Base-by-base conservation (phyloP, 2,113 vertebrate species). In the Oryzias celebensis region DNA sequence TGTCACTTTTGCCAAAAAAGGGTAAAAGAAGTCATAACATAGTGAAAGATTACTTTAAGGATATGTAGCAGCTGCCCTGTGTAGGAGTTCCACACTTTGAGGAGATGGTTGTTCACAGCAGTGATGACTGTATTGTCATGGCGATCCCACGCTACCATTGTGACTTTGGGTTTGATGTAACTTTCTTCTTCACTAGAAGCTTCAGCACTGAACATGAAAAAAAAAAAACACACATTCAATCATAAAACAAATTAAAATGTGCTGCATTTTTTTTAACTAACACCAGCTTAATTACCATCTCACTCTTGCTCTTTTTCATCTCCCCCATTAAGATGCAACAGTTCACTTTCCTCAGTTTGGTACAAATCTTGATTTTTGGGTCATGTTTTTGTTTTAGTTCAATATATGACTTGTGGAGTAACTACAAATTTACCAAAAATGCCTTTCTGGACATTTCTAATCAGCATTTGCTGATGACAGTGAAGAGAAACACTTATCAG, bases 101-200 rank as follows among this genome's bases (percentile, higher is more conserved):
- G 93, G 62, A 98, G 93, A 84, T 97, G 93, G 84, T 96, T 96
- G 81, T 96, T 98, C 71, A 97, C 95, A 60, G 97, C 96, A 3
- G 97, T 99, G 77, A 98, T 94, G 26, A 99, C 96, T n/a, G 93
- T 91, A 81, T 90, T 91, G 83, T 99, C 96, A 51, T 96, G 93
- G 16, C 94, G 92, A 90, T 97, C 96, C 97, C 97, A 99, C 31
- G 96, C 95, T 63, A 98, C 96, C 97, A 99, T 99, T 52, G 96
- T 98, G 47, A 98, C 97, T 93, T 97, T 99, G 68, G 96, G 94
- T 86, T 96, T 99, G 89, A 95, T 94, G 85, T 94, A 95, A 66
- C 85, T 94, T 44, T 96, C 95, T 23, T 95, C 95, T 68, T 94
- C 94, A 17, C 81, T 92, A 84, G 65, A 71, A 0, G 74, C 26